Conservation (phyloP, 2,113 vertebrate genomes). For the Bubo blakistoni region DNA sequence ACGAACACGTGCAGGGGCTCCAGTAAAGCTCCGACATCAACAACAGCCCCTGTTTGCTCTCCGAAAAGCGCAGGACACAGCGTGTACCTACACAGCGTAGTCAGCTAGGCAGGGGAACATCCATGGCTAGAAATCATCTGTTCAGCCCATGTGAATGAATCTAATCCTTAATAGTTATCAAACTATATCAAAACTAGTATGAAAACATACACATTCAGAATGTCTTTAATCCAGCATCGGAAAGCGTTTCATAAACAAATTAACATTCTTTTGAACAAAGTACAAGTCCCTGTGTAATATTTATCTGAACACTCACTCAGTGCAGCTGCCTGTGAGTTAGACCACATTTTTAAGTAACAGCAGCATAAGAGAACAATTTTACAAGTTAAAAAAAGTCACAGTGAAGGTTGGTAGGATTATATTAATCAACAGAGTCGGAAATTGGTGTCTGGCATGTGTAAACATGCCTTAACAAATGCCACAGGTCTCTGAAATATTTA, state of each 20-base stretch:
- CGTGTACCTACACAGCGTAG: neutral
- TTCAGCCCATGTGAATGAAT: neutral
- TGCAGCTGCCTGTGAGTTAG: neutral
- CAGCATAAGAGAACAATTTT: neutral
- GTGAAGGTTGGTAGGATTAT: neutral
- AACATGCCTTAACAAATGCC: neutral
- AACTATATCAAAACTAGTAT: neutral
- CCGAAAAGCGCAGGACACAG: neutral
- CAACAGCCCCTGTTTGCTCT: neutral
- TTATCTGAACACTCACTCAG: neutral
- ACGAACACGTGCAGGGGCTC: neutral
- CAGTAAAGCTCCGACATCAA: neutral
- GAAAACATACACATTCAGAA: neutral
- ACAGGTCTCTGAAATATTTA: neutral
- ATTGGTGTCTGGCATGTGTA: neutral
- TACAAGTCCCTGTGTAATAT: neutral
- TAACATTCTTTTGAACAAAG: neutral
- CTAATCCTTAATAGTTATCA: no score
- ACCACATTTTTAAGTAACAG: neutral
- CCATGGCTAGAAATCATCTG: neutral
- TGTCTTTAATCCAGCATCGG: neutral
- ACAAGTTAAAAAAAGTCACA: neutral
- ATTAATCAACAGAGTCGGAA: neutral
- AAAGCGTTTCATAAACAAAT: neutral
- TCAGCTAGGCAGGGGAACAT: rapidly evolving